Evolutionary conservation across 2,797 vertebrate species (phyloP).

Genomic region (Arctocebus calabarensis): DNA sequence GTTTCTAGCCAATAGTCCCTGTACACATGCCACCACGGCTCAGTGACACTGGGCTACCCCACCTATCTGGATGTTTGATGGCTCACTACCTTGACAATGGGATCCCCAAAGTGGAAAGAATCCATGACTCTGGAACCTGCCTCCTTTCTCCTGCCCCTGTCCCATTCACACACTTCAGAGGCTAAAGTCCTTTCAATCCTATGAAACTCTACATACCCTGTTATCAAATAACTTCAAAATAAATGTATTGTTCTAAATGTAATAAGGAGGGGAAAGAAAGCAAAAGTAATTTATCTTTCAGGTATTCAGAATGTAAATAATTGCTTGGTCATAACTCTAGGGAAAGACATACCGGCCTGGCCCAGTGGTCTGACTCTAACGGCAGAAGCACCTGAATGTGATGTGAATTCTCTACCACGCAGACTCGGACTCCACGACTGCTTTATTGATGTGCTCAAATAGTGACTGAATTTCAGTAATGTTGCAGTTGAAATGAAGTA

Average conservation of each 20-base stretch:
- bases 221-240: background rate
- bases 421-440: background rate
- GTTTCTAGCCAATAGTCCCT: background rate
- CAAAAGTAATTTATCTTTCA: background rate
- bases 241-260: background rate
- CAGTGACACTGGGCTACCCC: background rate
- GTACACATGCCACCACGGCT: background rate
- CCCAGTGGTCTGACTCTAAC: background rate
- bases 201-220: background rate
- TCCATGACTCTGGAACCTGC: background rate
- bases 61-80: background rate
- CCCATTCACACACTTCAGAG: background rate
- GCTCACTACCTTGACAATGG: background rate
- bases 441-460: background rate
- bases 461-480: background rate
- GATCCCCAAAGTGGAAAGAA: background rate
- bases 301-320: constrained; percentile 19
- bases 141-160: background rate
- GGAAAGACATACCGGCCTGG: background rate
- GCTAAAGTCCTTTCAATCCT: background rate
- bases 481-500: background rate
- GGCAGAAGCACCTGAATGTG: background rate
- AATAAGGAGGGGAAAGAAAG: background rate
- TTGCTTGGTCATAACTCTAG: background rate
- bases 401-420: background rate